phyloP scores from a whole-genome alignment of 2,797 vertebrate genomes.

The Oreortyx pictus region DNA sequence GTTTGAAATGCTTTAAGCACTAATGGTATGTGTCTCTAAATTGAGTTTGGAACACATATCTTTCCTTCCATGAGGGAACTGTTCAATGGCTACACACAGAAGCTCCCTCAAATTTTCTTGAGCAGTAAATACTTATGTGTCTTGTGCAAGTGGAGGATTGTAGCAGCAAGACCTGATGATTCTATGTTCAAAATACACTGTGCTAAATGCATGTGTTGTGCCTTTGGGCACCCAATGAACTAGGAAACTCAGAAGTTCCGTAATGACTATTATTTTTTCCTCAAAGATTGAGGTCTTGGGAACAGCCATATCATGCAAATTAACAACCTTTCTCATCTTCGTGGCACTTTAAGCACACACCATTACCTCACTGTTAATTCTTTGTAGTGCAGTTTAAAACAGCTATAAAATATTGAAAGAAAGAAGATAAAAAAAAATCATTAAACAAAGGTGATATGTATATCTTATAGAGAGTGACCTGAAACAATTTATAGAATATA shows the following conservation, averaged over 20 bases:
- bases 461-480: neutral
- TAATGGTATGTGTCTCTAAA: neutral
- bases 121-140: neutral
- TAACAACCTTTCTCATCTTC: constrained; percentile 25
- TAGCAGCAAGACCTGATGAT: neutral
- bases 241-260: constrained; percentile 48
- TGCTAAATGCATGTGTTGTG: constrained; percentile 53
- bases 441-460: constrained; percentile 26
- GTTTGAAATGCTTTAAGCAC: neutral
- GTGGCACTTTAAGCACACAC: constrained; percentile 34
- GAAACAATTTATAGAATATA: constrained; percentile 16
- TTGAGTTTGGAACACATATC: neutral
- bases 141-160: accelerated
- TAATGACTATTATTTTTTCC: constrained; percentile 35
- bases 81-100: neutral
- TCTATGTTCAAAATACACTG: neutral
- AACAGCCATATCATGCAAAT: constrained; percentile 47
- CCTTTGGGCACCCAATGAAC: constrained; percentile 35
- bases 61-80: neutral
- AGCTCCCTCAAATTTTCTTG: neutral
- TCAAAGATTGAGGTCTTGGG: constrained; percentile 55
- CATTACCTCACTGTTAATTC: constrained; percentile 30
- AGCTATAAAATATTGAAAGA: constrained; percentile 22
- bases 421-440: neutral
- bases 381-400: constrained; percentile 14